phyloP scores from a whole-genome alignment of 1,140 invertebrate genomes.

The Drosophila leontia region DNA sequence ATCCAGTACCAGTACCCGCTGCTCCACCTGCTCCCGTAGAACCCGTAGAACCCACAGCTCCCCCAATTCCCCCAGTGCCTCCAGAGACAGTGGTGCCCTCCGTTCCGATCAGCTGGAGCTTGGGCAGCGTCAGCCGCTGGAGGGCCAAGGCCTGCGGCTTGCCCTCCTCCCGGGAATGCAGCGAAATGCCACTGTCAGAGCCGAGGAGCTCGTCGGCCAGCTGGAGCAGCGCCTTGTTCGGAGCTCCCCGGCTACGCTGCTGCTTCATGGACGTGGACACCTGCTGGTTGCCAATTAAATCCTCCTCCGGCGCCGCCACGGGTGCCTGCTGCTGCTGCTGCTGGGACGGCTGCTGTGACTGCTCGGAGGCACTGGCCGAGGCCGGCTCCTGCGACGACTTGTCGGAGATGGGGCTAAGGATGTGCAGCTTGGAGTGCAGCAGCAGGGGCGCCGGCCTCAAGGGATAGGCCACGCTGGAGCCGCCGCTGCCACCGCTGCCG shows the following conservation, averaged over 20 bases:
- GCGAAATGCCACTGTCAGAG: constrained; percentile 93
- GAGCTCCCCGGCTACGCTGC: constrained; percentile 86
- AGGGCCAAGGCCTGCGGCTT: constrained; percentile 87
- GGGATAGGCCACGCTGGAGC: constrained; percentile 86
- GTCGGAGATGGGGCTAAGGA: constrained; percentile 94
- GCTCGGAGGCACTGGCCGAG: constrained; percentile 91
- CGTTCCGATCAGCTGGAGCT: constrained; percentile 85
- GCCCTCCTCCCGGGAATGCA: constrained; percentile 91
- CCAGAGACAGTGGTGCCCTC: constrained; percentile 66
- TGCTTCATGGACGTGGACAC: constrained; percentile 68
- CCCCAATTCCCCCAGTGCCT: constrained; percentile 59
- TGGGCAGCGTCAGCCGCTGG: constrained; percentile 86
- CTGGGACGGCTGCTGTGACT: constrained; percentile 85
- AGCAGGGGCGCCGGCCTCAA: constrained; percentile 87
- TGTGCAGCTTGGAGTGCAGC: constrained; percentile 91
- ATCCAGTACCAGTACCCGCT: neutral
- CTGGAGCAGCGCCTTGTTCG: constrained; percentile 92
- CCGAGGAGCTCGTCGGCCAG: constrained; percentile 91
- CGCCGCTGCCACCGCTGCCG: constrained; percentile 86
- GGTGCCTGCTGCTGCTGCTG: constrained; percentile 85
- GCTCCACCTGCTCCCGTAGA: constrained; percentile 42
- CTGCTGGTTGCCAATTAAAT: constrained; percentile 13
- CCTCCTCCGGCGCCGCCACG: constrained; percentile 77
- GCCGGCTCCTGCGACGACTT: constrained; percentile 95
- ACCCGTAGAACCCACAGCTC: neutral